These are phyloP conservation scores for Bothrops alternatus DNA, from an alignment of 2,797 vertebrate species.

Conservation along the genomic window DNA sequence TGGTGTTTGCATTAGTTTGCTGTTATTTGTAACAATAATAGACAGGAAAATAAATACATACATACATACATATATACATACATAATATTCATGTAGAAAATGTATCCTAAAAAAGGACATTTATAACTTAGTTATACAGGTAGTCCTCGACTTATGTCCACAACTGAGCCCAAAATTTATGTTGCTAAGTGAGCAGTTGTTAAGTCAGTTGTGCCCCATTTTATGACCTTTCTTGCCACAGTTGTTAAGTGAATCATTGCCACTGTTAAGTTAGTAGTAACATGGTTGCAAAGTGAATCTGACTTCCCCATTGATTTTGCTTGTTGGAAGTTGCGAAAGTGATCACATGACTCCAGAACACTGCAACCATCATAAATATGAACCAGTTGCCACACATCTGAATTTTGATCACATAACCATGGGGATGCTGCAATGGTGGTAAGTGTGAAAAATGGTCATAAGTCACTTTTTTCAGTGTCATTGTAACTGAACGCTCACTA, in stretches of 20 bases:
- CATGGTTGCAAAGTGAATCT: neutral
- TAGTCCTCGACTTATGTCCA: neutral
- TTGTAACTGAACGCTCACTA: neutral
- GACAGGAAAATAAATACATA: neutral
- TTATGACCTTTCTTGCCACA: neutral
- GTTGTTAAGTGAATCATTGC: neutral
- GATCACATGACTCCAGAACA: neutral
- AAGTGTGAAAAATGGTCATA: neutral
- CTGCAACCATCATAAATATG: neutral
- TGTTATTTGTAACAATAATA: neutral
- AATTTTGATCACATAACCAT: neutral
- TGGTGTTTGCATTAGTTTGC: neutral
- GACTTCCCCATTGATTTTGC: neutral
- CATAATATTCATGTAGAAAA: neutral
- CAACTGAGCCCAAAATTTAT: neutral
- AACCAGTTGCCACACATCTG: neutral
- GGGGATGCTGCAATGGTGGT: neutral
- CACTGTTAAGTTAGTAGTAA: neutral
- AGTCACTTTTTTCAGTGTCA: neutral
- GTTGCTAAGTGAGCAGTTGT: neutral
- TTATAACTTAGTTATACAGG: neutral
- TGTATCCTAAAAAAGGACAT: neutral
- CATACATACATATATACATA: neutral
- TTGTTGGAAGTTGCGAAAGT: neutral
- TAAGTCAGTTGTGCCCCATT: neutral